These are phyloP conservation scores for Megaleporinus macrocephalus DNA, from an alignment of 2,113 vertebrate genomes.

Conservation along the genomic window DNA sequence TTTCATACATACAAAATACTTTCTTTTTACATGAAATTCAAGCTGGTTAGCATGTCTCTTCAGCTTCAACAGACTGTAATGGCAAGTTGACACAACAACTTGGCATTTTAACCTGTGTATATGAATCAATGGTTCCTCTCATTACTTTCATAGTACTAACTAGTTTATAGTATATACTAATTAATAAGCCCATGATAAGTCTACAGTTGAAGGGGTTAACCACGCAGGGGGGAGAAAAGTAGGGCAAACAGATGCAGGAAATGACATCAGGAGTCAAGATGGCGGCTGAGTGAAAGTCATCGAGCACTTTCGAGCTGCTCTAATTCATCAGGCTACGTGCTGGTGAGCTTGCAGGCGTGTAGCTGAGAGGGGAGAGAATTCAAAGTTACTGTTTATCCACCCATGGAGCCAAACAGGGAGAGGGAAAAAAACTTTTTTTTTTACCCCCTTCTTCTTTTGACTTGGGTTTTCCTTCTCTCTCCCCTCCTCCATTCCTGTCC, in stretches of 20 bases:
- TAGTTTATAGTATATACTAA: background rate
- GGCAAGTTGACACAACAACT: background rate
- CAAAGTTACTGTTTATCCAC: slow-evolving; percentile 44
- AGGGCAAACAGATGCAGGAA: slow-evolving; percentile 36
- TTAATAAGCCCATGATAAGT: background rate
- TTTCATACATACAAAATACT: no score
- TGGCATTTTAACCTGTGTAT: no score
- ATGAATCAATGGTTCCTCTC: no score
- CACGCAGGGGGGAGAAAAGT: background rate
- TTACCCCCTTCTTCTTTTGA: background rate
- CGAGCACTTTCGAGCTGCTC: background rate
- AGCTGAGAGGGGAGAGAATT: slow-evolving; percentile 24
- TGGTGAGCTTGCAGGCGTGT: background rate
- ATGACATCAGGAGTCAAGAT: slow-evolving; percentile 39
- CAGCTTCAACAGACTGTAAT: background rate
- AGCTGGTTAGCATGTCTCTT: background rate
- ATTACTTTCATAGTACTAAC: background rate
- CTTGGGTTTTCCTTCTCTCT: background rate
- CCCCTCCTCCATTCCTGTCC: background rate
- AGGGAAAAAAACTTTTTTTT: background rate
- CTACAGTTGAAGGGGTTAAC: background rate
- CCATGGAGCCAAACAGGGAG: slow-evolving; percentile 35
- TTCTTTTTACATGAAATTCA: no score
- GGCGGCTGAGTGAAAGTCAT: background rate
- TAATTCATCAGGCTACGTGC: background rate